These are phyloP conservation scores for Drosophila anceps DNA, from an alignment of 2,888 invertebrate genomes.

Conservation along the genomic window DNA sequence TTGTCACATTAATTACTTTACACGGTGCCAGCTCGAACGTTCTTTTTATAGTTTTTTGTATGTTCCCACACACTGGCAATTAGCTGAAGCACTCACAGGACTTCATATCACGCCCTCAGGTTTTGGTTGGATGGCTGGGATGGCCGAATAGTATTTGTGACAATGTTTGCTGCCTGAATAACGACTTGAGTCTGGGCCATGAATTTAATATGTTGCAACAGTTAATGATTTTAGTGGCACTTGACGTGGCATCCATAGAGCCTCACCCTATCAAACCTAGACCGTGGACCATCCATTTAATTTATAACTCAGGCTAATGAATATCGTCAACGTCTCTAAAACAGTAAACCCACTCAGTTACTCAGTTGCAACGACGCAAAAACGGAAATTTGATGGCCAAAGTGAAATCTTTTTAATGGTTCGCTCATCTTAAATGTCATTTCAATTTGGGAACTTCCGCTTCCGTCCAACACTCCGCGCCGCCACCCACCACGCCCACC, in stretches of 20 bases:
- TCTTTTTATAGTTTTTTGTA: conserved; percentile 63
- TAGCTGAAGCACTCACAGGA: conserved; percentile 53
- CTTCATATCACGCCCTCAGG: background rate
- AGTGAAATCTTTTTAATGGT: conserved; percentile 51
- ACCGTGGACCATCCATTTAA: conserved; percentile 37
- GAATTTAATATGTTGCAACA: conserved; percentile 75
- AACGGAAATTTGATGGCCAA: conserved; percentile 23
- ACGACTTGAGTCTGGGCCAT: conserved; percentile 46
- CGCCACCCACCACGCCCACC: background rate
- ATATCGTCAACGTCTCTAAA: conserved; percentile 55
- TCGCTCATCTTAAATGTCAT: conserved; percentile 69
- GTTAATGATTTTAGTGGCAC: conserved; percentile 78
- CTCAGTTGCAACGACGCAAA: conserved; percentile 7
- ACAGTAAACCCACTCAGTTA: conserved; percentile 16
- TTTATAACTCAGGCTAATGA: conserved; percentile 68
- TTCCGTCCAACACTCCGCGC: conserved; percentile 53
- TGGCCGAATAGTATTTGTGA: conserved; percentile 61
- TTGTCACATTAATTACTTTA: conserved; percentile 72
- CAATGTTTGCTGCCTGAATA: conserved; percentile 55
- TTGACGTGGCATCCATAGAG: conserved; percentile 46
- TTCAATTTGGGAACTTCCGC: conserved; percentile 81
- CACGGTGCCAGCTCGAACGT: conserved; percentile 40
- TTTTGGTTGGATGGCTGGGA: conserved; percentile 28
- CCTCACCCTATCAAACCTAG: background rate
- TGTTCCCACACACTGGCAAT: conserved; percentile 45